These are phyloP conservation scores for Pelodytes ibericus DNA, from an alignment of 2,797 vertebrate species.

Conservation along the genomic window DNA sequence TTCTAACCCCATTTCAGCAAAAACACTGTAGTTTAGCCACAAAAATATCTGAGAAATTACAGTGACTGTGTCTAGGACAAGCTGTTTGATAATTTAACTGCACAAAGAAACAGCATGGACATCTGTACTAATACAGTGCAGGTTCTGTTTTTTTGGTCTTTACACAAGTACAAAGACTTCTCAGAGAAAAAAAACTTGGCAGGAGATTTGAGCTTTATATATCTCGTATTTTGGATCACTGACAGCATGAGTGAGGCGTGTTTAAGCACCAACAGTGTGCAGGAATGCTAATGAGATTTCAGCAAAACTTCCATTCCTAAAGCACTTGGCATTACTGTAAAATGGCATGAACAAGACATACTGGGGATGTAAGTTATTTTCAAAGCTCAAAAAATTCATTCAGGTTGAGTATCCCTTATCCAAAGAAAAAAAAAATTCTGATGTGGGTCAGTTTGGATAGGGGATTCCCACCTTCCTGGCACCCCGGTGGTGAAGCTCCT, in stretches of 20 bases:
- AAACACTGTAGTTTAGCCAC: constrained; percentile 57
- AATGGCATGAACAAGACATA: too few relatives aligned
- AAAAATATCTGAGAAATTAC: constrained; percentile 53
- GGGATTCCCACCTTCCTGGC: too few relatives aligned
- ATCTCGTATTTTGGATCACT: constrained; percentile 42
- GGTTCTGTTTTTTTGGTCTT: constrained; percentile 32
- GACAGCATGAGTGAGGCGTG: constrained; percentile 24
- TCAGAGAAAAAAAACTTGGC: constrained; percentile 44
- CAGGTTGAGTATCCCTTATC: too few relatives aligned
- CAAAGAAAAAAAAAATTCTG: too few relatives aligned
- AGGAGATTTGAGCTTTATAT: constrained; percentile 40
- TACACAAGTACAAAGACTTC: constrained; percentile 46
- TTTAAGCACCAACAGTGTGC: constrained; percentile 32
- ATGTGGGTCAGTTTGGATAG: too few relatives aligned
- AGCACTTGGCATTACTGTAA: neutral
- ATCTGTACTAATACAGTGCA: constrained; percentile 21
- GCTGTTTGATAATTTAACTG: constrained; percentile 4
- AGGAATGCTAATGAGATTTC: constrained; percentile 18
- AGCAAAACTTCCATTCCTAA: constrained; percentile 15
- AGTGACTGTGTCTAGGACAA: constrained; percentile 27
- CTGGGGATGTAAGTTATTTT: too few relatives aligned
- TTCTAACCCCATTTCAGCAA: constrained; percentile 58
- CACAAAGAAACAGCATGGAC: constrained; percentile 31
- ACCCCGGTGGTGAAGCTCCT: too few relatives aligned
- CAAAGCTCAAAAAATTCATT: too few relatives aligned